Conservation (phyloP, 2,797 vertebrate species). For the Macropodus opercularis region DNA sequence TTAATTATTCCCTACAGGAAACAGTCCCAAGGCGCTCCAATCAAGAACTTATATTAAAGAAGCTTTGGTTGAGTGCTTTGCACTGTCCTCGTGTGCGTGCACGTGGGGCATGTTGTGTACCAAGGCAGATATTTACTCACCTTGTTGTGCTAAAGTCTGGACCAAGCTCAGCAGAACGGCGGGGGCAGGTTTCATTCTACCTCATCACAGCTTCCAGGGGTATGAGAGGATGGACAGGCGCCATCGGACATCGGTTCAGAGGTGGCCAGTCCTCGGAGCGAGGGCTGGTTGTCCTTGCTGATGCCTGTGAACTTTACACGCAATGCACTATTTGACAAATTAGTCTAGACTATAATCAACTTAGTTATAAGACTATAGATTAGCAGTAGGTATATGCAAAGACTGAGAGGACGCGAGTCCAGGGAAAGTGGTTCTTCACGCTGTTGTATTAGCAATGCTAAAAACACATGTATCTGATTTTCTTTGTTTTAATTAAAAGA, state of each 20-base stretch:
- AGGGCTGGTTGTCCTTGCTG: not conserved
- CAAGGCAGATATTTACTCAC: conserved; percentile 70
- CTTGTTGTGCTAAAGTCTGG: conserved; percentile 58
- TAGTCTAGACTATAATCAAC: conserved; percentile 36
- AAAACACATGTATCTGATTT: conserved; percentile 32
- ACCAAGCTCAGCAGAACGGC: conserved; percentile 51
- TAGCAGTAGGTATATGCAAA: conserved; percentile 38
- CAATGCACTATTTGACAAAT: conserved; percentile 65
- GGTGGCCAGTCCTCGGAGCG: not conserved
- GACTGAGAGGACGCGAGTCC: not conserved
- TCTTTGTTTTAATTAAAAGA: conserved; percentile 66
- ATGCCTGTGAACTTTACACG: conserved; percentile 46
- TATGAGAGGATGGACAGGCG: conserved; percentile 36
- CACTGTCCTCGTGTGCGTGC: conserved; percentile 54
- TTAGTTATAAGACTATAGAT: conserved; percentile 31
- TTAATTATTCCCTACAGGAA: conserved; percentile 75
- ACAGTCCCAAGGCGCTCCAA: conserved; percentile 71
- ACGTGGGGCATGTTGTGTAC: conserved; percentile 55
- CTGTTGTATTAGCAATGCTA: conserved; percentile 61
- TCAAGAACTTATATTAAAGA: conserved; percentile 74
- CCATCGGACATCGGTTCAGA: conserved; percentile 33
- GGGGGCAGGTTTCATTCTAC: conserved; percentile 75
- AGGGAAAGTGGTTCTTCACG: conserved; percentile 29
- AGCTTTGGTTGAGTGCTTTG: conserved; percentile 71
- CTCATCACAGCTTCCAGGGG: conserved; percentile 67